Conservation (phyloP, 2,888 invertebrate species). For the Epinotia demarniana region DNA sequence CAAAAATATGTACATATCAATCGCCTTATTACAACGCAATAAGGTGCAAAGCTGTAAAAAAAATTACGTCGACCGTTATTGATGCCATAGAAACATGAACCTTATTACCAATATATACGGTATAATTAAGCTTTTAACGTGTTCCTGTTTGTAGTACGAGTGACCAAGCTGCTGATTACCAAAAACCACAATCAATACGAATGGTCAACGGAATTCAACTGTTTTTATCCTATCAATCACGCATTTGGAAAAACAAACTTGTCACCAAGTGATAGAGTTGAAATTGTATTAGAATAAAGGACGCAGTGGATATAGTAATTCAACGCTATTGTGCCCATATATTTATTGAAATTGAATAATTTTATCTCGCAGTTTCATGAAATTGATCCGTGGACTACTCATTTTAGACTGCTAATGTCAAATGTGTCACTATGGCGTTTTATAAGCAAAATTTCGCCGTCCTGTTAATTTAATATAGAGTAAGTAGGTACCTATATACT, state of each 20-base stretch:
- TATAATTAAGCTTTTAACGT: background rate
- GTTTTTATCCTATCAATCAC: background rate
- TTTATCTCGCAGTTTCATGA: background rate
- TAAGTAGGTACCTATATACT: too few species aligned
- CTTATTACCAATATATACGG: background rate
- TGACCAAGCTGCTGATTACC: constrained; percentile 1
- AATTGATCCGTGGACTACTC: too few species aligned
- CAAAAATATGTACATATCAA: background rate
- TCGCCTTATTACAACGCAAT: background rate
- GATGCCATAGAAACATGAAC: background rate
- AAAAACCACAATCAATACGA: constrained; percentile 3
- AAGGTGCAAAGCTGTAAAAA: background rate
- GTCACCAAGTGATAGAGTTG: background rate
- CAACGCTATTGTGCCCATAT: background rate
- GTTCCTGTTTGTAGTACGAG: background rate
- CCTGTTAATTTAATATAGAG: too few species aligned
- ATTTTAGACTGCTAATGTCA: too few species aligned
- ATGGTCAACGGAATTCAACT: background rate
- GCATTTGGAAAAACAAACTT: background rate
- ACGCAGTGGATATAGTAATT: background rate
- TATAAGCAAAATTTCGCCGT: too few species aligned
- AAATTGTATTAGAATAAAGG: background rate
- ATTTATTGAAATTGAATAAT: background rate
- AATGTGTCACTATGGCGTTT: too few species aligned
- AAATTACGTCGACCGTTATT: background rate